A percentile compares a stretch with the other conserved stretches of the same genome.
These are phyloP conservation scores for Rhadina sibilatrix DNA, from an alignment of 2,113 vertebrate species.

Conservation along the genomic window DNA sequence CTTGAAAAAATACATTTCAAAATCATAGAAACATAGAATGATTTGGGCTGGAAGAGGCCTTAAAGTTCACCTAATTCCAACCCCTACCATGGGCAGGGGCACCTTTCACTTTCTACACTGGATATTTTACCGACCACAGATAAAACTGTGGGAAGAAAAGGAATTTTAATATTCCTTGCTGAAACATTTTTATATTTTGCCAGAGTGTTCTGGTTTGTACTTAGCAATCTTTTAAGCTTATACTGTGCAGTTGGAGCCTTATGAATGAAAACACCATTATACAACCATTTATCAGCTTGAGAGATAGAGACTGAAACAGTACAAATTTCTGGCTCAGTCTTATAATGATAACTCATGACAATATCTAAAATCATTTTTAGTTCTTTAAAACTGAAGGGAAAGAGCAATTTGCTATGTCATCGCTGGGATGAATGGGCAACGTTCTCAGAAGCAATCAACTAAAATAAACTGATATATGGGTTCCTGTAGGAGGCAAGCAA, in stretches of 20 bases:
- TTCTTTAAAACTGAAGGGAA: conserved; percentile 49
- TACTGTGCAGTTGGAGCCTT: neutral
- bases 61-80: neutral
- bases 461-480: conserved; percentile 21
- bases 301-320: neutral
- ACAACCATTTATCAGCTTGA: neutral
- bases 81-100: neutral
- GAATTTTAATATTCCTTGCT: neutral
- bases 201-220: neutral
- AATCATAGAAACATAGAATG: neutral
- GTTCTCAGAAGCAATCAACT: conserved; percentile 49
- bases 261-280: conserved; percentile 9
- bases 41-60: neutral
- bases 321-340: conserved; percentile 16
- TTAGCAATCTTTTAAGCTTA: neutral
- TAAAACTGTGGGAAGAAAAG: neutral
- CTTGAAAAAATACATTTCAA: neutral
- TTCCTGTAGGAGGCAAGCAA: neutral
- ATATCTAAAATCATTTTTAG: conserved; percentile 42
- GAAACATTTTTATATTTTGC: neutral
- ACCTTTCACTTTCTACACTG: neutral
- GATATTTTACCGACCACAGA: neutral
- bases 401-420: conserved; percentile 9
- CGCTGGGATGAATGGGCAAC: neutral
- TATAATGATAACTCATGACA: conserved; percentile 21